phyloP scores from a whole-genome alignment of 1,140 invertebrate genomes.

The Drosophila persimilis region DNA sequence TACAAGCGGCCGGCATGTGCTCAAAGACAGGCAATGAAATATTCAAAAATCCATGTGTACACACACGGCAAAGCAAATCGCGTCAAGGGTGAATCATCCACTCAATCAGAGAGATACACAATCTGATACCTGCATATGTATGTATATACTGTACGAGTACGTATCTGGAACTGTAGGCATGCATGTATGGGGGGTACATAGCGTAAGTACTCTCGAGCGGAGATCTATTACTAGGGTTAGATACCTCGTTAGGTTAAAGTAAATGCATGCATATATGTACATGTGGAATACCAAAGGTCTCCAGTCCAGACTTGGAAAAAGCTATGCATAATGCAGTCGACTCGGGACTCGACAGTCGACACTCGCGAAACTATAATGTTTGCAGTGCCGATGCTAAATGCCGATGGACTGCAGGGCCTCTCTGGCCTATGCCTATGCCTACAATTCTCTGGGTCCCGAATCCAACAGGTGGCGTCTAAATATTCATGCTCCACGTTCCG shows the following conservation, averaged over 20 bases:
- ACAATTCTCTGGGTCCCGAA: no score
- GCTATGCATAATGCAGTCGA: conserved; percentile 18
- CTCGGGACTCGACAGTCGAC: neutral
- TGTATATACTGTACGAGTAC: neutral
- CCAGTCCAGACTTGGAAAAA: conserved; percentile 16
- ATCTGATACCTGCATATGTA: neutral
- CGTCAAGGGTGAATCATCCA: conserved; percentile 31
- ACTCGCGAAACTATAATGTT: neutral
- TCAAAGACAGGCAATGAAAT: neutral
- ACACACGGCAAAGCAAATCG: conserved; percentile 19
- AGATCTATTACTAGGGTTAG: conserved; percentile 13
- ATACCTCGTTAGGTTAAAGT: conserved; percentile 3
- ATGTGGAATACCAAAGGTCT: conserved; percentile 26
- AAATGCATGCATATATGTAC: conserved; percentile 9
- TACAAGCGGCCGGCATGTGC: neutral
- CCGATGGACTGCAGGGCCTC: neutral
- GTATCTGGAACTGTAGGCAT: neutral
- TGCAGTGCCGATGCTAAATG: neutral
- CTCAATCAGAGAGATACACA: conserved; percentile 3
- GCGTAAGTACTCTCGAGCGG: neutral
- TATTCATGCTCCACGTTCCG: no score
- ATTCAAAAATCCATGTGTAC: neutral
- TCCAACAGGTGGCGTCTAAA: neutral
- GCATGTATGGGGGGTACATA: neutral
- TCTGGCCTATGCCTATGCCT: no score